A percentile compares a stretch with the other conserved stretches of the same genome.
Conservation (phyloP, 1,140 invertebrate species). For the Drosophila jambulina region DNA sequence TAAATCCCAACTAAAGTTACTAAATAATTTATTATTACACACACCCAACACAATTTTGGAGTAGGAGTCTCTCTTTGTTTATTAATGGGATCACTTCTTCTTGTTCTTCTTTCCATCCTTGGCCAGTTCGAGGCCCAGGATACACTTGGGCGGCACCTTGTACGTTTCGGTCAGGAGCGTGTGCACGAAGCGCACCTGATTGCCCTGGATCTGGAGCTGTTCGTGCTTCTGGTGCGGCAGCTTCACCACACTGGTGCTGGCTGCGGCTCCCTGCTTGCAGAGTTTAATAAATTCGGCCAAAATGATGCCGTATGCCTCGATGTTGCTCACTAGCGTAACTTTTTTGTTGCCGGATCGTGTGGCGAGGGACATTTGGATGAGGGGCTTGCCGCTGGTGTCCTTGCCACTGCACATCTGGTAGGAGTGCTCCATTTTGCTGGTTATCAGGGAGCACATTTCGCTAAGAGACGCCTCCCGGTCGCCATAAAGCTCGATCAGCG, state of each 20-base stretch:
- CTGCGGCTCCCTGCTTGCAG: constrained; percentile 93
- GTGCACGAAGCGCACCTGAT: constrained; percentile 92
- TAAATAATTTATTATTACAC: constrained; percentile 79
- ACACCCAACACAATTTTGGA: constrained; percentile 12
- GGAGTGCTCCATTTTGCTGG: constrained; percentile 91
- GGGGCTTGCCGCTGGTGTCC: constrained; percentile 90
- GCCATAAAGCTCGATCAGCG: constrained; percentile 81
- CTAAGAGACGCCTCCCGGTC: constrained; percentile 88
- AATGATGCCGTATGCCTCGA: constrained; percentile 94
- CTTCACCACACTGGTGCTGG: constrained; percentile 93
- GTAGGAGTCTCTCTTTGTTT: constrained; percentile 8
- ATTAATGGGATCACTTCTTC: constrained; percentile 61
- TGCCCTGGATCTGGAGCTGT: constrained; percentile 95
- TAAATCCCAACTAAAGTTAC: constrained; percentile 62
- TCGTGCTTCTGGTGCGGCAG: constrained; percentile 90
- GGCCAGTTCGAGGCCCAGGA: constrained; percentile 88
- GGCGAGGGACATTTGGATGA: constrained; percentile 91
- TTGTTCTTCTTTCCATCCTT: constrained; percentile 87
- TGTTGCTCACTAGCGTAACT: constrained; percentile 95
- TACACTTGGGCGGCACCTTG: constrained; percentile 88
- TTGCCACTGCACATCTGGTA: constrained; percentile 88
- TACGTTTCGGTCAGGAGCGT: constrained; percentile 90
- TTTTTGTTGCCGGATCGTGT: constrained; percentile 95
- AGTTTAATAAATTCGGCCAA: constrained; percentile 91
- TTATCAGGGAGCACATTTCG: constrained; percentile 89